These are phyloP conservation scores for Perccottus glenii DNA, from an alignment of 2,113 vertebrate species.

Conservation along the genomic window DNA sequence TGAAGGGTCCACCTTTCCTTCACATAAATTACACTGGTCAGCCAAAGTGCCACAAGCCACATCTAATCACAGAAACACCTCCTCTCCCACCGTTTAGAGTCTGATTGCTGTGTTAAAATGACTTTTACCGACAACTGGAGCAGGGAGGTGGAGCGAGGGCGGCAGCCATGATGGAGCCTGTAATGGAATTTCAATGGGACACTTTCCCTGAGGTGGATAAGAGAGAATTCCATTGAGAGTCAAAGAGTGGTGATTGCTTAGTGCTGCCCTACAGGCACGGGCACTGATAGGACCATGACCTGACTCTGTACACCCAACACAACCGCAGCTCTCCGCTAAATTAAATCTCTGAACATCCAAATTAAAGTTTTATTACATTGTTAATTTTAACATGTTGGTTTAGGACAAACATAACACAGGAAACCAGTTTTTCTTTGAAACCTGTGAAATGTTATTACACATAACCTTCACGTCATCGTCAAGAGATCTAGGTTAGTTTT, in stretches of 20 bases:
- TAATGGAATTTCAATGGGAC: conserved; percentile 78
- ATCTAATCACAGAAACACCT: conserved; percentile 48
- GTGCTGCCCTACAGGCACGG: conserved; percentile 42
- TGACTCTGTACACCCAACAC: conserved; percentile 23
- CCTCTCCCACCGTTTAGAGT: conserved; percentile 25
- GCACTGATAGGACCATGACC: conserved; percentile 58
- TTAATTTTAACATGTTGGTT: conserved; percentile 6
- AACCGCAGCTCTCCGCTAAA: conserved; percentile 11
- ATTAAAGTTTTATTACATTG: conserved; percentile 11
- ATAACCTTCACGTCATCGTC: conserved; percentile 2
- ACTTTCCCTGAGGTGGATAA: conserved; percentile 65
- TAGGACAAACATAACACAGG: conserved; percentile 12
- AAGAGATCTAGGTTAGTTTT: neutral
- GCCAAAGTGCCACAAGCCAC: conserved; percentile 44
- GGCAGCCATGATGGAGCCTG: conserved; percentile 58
- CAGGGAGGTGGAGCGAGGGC: conserved; percentile 42
- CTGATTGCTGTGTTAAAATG: conserved; percentile 69
- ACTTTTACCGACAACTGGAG: conserved; percentile 66
- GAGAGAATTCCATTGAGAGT: conserved; percentile 63
- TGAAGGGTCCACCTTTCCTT: conserved; percentile 15
- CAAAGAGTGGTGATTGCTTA: conserved; percentile 66
- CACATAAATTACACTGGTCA: conserved; percentile 45
- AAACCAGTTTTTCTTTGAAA: neutral
- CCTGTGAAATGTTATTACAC: neutral
- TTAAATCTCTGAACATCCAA: conserved; percentile 13